phyloP scores from a whole-genome alignment of 2,888 invertebrate species.

The Hipparchia sbordonii region DNA sequence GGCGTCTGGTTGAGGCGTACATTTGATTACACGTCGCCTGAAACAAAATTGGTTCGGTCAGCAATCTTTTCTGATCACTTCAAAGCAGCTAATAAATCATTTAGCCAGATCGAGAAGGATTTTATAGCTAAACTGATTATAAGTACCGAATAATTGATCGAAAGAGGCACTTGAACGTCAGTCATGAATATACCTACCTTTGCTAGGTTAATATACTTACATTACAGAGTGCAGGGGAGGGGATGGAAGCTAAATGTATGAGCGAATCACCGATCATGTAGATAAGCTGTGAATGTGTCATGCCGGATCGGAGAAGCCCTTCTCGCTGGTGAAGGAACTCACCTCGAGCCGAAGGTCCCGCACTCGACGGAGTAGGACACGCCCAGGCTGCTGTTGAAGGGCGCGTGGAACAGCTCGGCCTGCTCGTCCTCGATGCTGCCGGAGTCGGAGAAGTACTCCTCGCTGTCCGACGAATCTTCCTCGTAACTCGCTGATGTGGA shows the following conservation, averaged over 20 bases:
- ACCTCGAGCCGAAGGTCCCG: slow-evolving; percentile 67
- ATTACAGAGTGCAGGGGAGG: no score
- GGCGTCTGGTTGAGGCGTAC: slow-evolving; percentile 89
- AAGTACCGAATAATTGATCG: no score
- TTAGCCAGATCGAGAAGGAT: no score
- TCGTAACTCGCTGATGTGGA: slow-evolving; percentile 61
- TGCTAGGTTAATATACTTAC: no score
- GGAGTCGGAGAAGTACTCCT: slow-evolving; percentile 63
- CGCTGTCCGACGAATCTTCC: slow-evolving; percentile 50
- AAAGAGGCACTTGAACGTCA: no score
- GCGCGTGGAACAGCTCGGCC: slow-evolving; percentile 65
- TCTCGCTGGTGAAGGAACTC: slow-evolving; percentile 46
- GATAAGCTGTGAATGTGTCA: no score
- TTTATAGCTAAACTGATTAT: no score
- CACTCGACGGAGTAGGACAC: slow-evolving; percentile 59
- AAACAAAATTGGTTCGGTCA: slow-evolving; percentile 36
- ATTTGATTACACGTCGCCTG: slow-evolving; percentile 79
- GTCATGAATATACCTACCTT: no score
- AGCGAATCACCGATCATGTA: no score
- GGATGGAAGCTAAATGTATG: no score
- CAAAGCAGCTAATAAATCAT: no score
- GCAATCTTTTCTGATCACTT: neutral
- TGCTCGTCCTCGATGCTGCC: slow-evolving; percentile 63
- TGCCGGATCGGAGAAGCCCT: slow-evolving; percentile 62
- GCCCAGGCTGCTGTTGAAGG: slow-evolving; percentile 54